These are phyloP conservation scores for Lemur catta DNA, from an alignment of 2,797 vertebrate species.

Conservation along the genomic window DNA sequence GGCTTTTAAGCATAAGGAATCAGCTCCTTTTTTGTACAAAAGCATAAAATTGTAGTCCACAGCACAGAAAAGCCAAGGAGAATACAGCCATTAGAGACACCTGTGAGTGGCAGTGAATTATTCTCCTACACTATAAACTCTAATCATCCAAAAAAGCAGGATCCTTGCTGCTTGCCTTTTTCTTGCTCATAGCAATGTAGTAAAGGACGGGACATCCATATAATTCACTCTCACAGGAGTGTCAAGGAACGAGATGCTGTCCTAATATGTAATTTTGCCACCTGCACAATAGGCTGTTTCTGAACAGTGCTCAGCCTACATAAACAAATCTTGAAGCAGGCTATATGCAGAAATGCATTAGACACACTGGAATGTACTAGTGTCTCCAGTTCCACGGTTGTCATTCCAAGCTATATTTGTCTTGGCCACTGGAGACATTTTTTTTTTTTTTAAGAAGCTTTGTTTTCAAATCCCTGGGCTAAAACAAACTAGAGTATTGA, in stretches of 20 bases:
- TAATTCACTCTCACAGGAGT: not conserved
- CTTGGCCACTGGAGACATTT: not conserved
- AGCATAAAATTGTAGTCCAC: not conserved
- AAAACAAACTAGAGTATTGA: not conserved
- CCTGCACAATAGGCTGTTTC: not conserved
- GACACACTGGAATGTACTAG: not conserved
- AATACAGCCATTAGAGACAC: not conserved
- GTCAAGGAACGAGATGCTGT: not conserved
- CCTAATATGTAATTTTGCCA: not conserved
- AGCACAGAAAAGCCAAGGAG: not conserved
- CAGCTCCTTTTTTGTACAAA: not conserved
- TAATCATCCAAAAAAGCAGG: not conserved
- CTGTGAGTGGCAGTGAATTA: not conserved
- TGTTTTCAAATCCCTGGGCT: not conserved
- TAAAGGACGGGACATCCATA: fast-evolving
- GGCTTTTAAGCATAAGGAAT: not conserved
- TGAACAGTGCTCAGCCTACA: not conserved
- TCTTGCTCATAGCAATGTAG: not conserved
- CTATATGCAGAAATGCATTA: not conserved
- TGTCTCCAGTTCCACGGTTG: not conserved
- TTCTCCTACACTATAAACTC: not conserved
- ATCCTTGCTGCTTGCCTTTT: not conserved
- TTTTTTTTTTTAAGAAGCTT: not conserved
- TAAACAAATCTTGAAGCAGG: not conserved
- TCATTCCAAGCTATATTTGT: not conserved